Percentiles rank a stretch among this genome's conserved stretches.
Conservation (phyloP, 64 coral and sea anemone genomes). For the Montipora foliosa region DNA sequence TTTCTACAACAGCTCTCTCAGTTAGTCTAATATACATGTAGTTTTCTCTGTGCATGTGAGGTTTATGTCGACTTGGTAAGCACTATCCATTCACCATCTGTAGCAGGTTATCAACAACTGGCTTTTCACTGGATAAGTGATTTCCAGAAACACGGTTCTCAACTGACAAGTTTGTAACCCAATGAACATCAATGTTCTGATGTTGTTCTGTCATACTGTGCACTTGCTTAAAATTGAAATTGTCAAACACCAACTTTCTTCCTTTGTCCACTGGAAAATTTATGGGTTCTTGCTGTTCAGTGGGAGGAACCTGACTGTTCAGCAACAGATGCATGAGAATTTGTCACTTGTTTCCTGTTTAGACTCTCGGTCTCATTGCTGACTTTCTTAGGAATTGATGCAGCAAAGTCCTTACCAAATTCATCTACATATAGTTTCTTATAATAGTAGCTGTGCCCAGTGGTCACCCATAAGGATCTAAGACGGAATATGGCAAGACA, state of each 20-base stretch:
- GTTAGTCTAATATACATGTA: slow-evolving; percentile 1
- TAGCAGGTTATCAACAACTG: neutral
- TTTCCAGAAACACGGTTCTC: slow-evolving; percentile 54
- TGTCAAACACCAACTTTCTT: slow-evolving; percentile 58
- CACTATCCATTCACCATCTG: slow-evolving; percentile 26
- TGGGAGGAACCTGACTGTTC: neutral
- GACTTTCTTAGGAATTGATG: slow-evolving; percentile 25
- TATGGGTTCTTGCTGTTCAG: neutral
- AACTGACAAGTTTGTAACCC: slow-evolving; percentile 38
- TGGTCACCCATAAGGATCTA: slow-evolving; percentile 51
- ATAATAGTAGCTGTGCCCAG: slow-evolving; percentile 52
- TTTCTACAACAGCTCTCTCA: slow-evolving; percentile 46
- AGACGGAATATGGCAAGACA: slow-evolving; percentile 9
- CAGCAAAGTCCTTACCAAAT: slow-evolving; percentile 69
- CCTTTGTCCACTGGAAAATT: neutral
- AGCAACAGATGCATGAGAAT: too few relatives aligned
- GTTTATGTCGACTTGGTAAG: slow-evolving; percentile 1
- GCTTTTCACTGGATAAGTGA: slow-evolving; percentile 15
- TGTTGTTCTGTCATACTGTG: slow-evolving; percentile 70
- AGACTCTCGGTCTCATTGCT: slow-evolving; percentile 31
- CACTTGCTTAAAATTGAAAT: slow-evolving; percentile 60
- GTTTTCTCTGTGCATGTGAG: slow-evolving; percentile 15
- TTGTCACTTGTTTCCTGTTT: neutral
- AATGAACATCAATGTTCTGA: slow-evolving; percentile 66
- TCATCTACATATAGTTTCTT: slow-evolving; percentile 64